phyloP scores from a whole-genome alignment of 2,888 invertebrate genomes.

The Zaprionus bogoriensis region DNA sequence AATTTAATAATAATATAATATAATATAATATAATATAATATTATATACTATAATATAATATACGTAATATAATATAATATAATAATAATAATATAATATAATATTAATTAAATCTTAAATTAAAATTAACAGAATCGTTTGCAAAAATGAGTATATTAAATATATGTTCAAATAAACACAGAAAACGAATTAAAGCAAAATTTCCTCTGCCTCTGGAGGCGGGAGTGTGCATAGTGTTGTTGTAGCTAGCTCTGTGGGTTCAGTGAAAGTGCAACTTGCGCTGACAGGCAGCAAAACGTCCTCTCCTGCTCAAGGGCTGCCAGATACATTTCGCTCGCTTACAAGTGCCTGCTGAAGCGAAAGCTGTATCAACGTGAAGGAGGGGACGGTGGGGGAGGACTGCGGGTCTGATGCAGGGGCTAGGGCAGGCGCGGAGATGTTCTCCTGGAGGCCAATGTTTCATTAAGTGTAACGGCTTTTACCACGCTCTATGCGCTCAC shows the following conservation, averaged over 20 bases:
- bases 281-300: slow-evolving; percentile 53
- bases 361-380: slow-evolving; percentile 32
- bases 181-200: background rate
- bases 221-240: slow-evolving; percentile 2
- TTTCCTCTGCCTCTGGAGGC: background rate
- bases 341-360: slow-evolving; percentile 48
- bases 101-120: no score
- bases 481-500: slow-evolving; percentile 36
- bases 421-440: slow-evolving; percentile 14
- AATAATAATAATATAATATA: no score
- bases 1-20: no score
- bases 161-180: background rate
- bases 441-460: slow-evolving; percentile 66
- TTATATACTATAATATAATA: no score
- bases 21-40: no score
- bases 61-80: no score
- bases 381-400: background rate
- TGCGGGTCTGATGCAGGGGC: background rate
- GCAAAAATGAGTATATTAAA: no score
- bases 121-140: no score
- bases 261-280: slow-evolving; percentile 64
- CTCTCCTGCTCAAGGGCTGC: slow-evolving; percentile 43
- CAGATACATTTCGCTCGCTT: slow-evolving; percentile 52
- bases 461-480: slow-evolving; percentile 60
- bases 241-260: slow-evolving; percentile 13